These are phyloP conservation scores for Tinamus guttatus DNA, from an alignment of 2,113 vertebrate species.

Conservation along the genomic window DNA sequence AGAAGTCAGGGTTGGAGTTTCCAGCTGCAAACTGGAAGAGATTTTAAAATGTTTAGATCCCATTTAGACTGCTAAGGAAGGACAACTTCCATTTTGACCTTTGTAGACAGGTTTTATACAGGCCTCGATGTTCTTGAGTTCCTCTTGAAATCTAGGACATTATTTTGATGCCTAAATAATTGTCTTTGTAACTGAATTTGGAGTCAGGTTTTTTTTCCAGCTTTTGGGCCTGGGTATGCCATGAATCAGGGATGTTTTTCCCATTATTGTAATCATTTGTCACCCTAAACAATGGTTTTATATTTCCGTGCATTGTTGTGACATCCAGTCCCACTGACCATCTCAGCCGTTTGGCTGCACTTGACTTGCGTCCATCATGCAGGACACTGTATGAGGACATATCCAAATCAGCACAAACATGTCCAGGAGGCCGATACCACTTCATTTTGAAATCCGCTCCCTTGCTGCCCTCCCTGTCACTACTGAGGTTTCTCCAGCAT, in stretches of 20 bases:
- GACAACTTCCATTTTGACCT: not conserved
- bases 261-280: not conserved
- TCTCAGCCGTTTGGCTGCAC: not conserved
- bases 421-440: not conserved
- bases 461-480: not conserved
- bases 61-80: not conserved
- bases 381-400: fast-evolving
- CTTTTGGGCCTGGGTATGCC: no score
- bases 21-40: not conserved
- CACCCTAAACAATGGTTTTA: not conserved
- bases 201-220: not conserved
- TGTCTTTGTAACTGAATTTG: not conserved
- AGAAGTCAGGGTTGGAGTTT: not conserved
- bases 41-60: not conserved
- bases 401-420: not conserved
- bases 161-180: not conserved
- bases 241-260: not conserved
- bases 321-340: no score
- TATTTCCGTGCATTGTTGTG: not conserved
- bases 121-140: not conserved
- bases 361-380: not conserved
- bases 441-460: not conserved
- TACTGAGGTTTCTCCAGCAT: not conserved
- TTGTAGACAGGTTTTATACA: not conserved
- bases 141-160: not conserved